Conservation (phyloP, 2,888 invertebrate species). For the Synergus japonicus region DNA sequence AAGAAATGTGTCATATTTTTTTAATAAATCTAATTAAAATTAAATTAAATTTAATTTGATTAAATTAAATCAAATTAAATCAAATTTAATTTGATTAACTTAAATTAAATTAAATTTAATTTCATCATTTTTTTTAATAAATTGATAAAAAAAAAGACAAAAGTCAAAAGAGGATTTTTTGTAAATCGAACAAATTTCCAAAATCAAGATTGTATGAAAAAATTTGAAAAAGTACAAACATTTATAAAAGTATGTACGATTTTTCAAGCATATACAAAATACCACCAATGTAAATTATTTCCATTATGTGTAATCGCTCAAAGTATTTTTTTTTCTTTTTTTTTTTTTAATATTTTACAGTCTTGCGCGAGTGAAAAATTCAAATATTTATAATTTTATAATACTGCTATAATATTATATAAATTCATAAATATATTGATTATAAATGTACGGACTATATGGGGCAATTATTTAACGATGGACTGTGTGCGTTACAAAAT, state of each 20-base stretch:
- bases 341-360: background rate
- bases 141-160: background rate
- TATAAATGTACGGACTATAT: conserved; percentile 19
- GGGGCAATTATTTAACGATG: conserved; percentile 26
- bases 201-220: background rate
- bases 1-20: background rate
- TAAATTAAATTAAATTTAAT: too few species aligned
- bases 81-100: too few species aligned
- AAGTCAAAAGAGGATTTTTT: background rate
- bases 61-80: too few species aligned
- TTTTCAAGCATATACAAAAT: background rate
- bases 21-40: too few species aligned
- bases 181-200: background rate
- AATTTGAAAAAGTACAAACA: background rate
- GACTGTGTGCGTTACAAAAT: conserved; percentile 25
- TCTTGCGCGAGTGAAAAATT: background rate
- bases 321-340: too few species aligned
- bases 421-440: background rate
- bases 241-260: background rate
- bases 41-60: too few species aligned
- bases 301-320: background rate
- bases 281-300: background rate
- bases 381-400: background rate
- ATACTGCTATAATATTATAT: background rate
- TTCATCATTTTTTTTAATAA: background rate